Evolutionary conservation across 2,113 vertebrate species (phyloP).

Genomic region (Ginglymostoma cirratum): DNA sequence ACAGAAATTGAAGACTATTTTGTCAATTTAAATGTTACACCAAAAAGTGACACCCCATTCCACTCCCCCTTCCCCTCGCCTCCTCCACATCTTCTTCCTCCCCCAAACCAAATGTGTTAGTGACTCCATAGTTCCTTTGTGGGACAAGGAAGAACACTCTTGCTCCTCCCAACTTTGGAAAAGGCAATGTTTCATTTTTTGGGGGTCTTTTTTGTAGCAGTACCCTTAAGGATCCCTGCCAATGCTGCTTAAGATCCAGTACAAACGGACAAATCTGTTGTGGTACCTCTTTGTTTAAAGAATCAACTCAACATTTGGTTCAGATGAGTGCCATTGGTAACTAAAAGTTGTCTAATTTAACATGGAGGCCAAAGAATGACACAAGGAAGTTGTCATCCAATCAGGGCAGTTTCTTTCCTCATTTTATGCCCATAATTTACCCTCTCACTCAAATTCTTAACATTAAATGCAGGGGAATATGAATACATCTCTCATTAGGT

Average conservation of each 20-base stretch:
- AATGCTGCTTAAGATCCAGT: neutral
- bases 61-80: too few species aligned
- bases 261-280: neutral
- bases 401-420: neutral
- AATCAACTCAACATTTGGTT: neutral
- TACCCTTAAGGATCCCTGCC: neutral
- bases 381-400: neutral
- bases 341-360: neutral
- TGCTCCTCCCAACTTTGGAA: neutral
- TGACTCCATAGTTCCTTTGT: neutral
- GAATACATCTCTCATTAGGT: neutral
- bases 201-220: neutral
- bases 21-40: neutral
- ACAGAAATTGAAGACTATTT: neutral
- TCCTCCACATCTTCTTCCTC: too few species aligned
- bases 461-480: neutral
- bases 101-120: too few species aligned
- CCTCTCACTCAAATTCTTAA: neutral
- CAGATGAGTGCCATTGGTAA: neutral
- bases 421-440: neutral
- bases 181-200: neutral
- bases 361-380: neutral
- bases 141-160: neutral
- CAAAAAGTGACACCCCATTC: neutral
- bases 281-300: neutral